Evolutionary conservation across 1,140 invertebrate genomes (phyloP).

Genomic region (Saccostrea cuccullata): DNA sequence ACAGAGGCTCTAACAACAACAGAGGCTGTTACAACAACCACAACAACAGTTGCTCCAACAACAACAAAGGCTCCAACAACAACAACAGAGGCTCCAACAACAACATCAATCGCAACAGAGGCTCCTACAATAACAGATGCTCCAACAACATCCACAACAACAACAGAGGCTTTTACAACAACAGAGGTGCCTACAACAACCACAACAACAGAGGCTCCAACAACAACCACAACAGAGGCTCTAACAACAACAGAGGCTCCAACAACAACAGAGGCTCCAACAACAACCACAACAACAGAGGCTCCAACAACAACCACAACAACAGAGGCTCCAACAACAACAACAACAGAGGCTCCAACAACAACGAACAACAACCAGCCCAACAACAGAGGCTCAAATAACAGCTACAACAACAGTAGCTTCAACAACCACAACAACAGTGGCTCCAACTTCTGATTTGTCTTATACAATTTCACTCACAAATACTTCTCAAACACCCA

Average conservation of each 20-base stretch:
- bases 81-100: background rate
- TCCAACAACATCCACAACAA: background rate
- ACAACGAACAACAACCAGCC: slow-evolving; percentile 29
- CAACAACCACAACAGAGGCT: background rate
- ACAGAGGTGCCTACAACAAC: background rate
- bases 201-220: background rate
- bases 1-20: background rate
- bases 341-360: background rate
- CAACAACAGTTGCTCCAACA: background rate
- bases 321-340: background rate
- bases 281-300: background rate
- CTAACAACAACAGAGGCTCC: background rate
- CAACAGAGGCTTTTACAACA: background rate
- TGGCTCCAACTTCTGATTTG: background rate
- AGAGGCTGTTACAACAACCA: background rate
- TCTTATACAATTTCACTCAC: background rate
- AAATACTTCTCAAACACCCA: background rate
- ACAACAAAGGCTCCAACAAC: background rate
- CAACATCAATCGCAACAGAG: background rate
- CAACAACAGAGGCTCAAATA: background rate
- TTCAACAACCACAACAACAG: slow-evolving; percentile 5
- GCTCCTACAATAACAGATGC: background rate
- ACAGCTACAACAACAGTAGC: slow-evolving; percentile 22
- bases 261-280: background rate
- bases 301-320: background rate